Base-by-base conservation (phyloP, 2,797 vertebrate species). In the Pantherophis alleghaniensis region DNA sequence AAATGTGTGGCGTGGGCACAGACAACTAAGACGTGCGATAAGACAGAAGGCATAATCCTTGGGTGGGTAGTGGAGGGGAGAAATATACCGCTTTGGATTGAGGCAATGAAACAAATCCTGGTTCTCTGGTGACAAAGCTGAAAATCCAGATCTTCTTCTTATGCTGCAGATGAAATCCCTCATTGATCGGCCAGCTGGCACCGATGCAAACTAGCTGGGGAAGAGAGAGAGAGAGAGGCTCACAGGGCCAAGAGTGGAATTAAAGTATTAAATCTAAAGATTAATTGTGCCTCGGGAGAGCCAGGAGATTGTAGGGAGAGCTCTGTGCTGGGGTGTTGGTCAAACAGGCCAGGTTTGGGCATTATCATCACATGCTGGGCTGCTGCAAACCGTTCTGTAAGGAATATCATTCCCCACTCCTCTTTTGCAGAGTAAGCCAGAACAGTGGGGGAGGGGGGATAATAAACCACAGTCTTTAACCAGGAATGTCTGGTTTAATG, bases 201-300 rank as follows among this genome's bases (percentile, higher is more conserved):
- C 63, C 7, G 0, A 47, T n/a, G 24, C 51, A 11, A 87, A 26
- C 37, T 13, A 79, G 18, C 42, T 47, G 28, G 59, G 32, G 55
- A 22, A 18, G 14, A 37, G 91, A 20, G 37, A 57, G 37, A 57
- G 90, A 9, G 53, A 3, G 47, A 4, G 9, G 20, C 56, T 53
- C 47, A 14, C 16, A 16, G 10, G 57, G 87, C 92, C 93, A 90
- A 90, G 92, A 89, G 88, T 5, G 1, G 91, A 91, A 92, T 94
- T 95, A 91, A 88, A 69, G 10, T n/a, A 7, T n/a, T 7, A 94
- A 74, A 88, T 86, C 57, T 63, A 53, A 87, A 93, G 89, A 87
- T 83, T n/a, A 92, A n/a, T 83, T 56, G 79, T 90, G 86, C 59
- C 88, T 60, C 57, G 10, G 66, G 92, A 63, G 4, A 93, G 92